A percentile compares a stretch with the other conserved stretches of the same genome.
Conservation (phyloP, 2,797 vertebrate species). For the Chromobotia macracanthus region DNA sequence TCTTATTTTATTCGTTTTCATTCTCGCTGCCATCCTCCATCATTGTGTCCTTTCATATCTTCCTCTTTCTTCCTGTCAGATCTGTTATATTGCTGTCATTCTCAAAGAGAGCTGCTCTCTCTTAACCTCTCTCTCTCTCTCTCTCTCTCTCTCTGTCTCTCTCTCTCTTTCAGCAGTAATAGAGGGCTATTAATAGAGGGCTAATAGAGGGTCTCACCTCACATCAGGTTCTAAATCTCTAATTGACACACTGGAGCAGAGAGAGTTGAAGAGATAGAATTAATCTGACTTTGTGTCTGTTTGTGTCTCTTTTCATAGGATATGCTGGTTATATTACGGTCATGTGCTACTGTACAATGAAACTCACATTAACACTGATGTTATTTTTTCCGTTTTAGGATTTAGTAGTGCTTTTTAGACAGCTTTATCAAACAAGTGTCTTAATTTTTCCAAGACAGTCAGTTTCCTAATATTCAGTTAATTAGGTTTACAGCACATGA, state of each 20-base stretch:
- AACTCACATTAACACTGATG: too few relatives aligned
- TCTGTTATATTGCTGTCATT: slow-evolving; percentile 5
- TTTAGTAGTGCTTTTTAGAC: too few relatives aligned
- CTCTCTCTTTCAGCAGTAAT: background rate
- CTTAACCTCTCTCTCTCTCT: background rate
- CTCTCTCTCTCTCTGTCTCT: too few relatives aligned
- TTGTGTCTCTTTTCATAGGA: slow-evolving; percentile 11
- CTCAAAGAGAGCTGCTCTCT: background rate
- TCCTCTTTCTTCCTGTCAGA: slow-evolving; percentile 11
- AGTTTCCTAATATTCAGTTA: background rate
- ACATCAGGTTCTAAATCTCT: slow-evolving; percentile 32
- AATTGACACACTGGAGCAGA: background rate
- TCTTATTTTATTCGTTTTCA: background rate
- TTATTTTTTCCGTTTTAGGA: too few relatives aligned
- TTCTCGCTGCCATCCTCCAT: background rate
- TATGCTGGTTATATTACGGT: too few relatives aligned
- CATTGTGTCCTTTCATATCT: background rate
- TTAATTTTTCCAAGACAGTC: too few relatives aligned
- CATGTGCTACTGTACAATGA: too few relatives aligned
- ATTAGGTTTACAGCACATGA: background rate
- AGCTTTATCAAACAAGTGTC: too few relatives aligned
- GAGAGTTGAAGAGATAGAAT: slow-evolving; percentile 43
- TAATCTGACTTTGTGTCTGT: slow-evolving; percentile 15
- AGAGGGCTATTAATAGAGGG: too few relatives aligned
- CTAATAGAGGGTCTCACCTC: background rate